phyloP scores from a whole-genome alignment of 2,797 vertebrate species.

The Gymnoscopelus microlampas region DNA sequence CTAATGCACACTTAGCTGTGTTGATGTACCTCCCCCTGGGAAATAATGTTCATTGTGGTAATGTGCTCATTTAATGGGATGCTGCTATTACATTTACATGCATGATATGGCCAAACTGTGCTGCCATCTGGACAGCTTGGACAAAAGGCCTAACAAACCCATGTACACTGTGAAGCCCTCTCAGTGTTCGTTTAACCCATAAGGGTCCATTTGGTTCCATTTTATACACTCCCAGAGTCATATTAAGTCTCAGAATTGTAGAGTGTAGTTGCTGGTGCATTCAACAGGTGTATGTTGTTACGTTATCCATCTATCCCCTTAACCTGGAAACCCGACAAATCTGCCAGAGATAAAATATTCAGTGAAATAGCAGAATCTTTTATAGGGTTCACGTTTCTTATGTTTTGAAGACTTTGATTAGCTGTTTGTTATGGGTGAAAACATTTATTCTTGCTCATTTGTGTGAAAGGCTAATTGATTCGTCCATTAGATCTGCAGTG shows the following conservation, averaged over 20 bases:
- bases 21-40: background rate
- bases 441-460: background rate
- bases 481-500: background rate
- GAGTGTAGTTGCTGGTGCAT: conserved; percentile 10
- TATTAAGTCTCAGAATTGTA: too few species aligned
- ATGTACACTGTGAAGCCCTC: background rate
- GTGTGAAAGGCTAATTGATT: background rate
- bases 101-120: conserved; percentile 44
- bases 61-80: conserved; percentile 59
- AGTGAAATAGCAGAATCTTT: background rate
- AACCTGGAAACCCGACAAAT: conserved; percentile 7
- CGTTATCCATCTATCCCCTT: background rate
- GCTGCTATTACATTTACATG: conserved; percentile 46
- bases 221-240: too few species aligned
- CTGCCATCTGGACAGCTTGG: conserved; percentile 64
- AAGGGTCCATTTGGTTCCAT: too few species aligned
- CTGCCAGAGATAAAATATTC: background rate
- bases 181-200: too few species aligned
- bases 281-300: conserved; percentile 66
- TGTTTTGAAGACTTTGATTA: background rate
- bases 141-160: conserved; percentile 39
- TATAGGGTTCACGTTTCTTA: conserved; percentile 12
- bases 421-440: background rate
- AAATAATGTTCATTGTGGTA: conserved; percentile 55
- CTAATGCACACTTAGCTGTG: conserved; percentile 47